phyloP scores from a whole-genome alignment of 2,797 vertebrate genomes.

The Smutsia temminckii region DNA sequence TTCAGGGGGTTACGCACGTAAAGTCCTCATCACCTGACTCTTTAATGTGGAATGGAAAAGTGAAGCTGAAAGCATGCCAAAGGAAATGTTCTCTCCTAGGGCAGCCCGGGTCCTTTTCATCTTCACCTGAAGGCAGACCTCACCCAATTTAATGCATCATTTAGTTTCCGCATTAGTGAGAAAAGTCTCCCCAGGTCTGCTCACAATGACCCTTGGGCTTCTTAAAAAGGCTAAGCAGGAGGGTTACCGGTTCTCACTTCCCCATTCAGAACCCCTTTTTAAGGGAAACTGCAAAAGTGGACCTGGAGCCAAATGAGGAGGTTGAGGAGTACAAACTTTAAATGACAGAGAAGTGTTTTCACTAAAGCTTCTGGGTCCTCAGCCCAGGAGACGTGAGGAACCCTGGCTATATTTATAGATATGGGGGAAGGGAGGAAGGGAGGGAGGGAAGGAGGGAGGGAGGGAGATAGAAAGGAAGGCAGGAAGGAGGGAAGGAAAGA shows the following conservation, averaged over 20 bases:
- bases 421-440: neutral
- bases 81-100: constrained; percentile 57
- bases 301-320: constrained; percentile 57
- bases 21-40: constrained; percentile 59
- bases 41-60: constrained; percentile 62
- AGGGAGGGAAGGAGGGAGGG: no score
- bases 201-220: constrained; percentile 31
- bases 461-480: neutral
- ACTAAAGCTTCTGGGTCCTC: neutral
- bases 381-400: neutral
- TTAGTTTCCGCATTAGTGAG: constrained; percentile 66
- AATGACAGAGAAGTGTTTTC: constrained; percentile 15
- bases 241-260: constrained; percentile 29
- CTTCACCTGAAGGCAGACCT: constrained; percentile 72
- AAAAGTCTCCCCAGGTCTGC: constrained; percentile 45
- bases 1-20: constrained; percentile 33
- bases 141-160: constrained; percentile 73
- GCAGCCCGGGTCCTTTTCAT: constrained; percentile 68
- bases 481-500: neutral
- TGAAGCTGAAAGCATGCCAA: constrained; percentile 61
- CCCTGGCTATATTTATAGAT: neutral
- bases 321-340: constrained; percentile 22
- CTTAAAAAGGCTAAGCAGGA: constrained; percentile 36
- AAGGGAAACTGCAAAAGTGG: constrained; percentile 23
- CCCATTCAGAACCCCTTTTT: constrained; percentile 52